A percentile compares a stretch with the other conserved stretches of the same genome.
Conservation (phyloP, 2,797 vertebrate species). For the Siniperca scherzeri region DNA sequence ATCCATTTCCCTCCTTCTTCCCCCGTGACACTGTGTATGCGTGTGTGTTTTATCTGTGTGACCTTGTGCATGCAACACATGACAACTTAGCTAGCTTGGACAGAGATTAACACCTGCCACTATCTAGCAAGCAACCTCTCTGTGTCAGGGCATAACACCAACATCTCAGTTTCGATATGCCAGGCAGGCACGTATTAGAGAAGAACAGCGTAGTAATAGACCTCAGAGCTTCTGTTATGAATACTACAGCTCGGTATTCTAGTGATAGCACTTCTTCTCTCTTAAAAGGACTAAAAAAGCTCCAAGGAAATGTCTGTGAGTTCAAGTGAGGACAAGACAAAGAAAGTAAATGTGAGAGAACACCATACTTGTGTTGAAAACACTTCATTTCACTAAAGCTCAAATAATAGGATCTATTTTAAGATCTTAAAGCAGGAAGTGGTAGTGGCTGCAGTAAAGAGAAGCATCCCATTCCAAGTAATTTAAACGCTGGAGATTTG, state of each 20-base stretch:
- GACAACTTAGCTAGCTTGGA: slow-evolving; percentile 18
- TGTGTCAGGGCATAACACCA: slow-evolving; percentile 20
- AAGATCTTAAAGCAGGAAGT: slow-evolving; percentile 40
- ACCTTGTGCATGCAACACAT: slow-evolving; percentile 49
- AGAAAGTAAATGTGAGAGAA: slow-evolving; percentile 21
- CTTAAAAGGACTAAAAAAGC: slow-evolving; percentile 12
- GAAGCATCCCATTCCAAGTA: slow-evolving; percentile 19
- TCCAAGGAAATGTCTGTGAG: neutral
- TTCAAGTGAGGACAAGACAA: slow-evolving; percentile 4
- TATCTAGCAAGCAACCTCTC: slow-evolving; percentile 26
- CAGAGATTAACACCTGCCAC: slow-evolving; percentile 67
- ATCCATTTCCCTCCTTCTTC: slow-evolving; percentile 7
- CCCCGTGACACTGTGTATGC: neutral
- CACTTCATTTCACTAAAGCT: slow-evolving; percentile 15
- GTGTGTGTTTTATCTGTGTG: slow-evolving; percentile 37
- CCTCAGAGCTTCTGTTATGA: slow-evolving; percentile 18
- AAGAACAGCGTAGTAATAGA: neutral
- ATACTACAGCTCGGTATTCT: slow-evolving; percentile 5
- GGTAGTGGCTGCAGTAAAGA: slow-evolving; percentile 15
- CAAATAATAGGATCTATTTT: slow-evolving; percentile 43
- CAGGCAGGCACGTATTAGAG: neutral
- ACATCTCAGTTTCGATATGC: slow-evolving; percentile 20
- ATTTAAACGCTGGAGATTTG: slow-evolving; percentile 47
- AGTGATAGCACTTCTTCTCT: neutral
- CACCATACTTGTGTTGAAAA: slow-evolving; percentile 20